Percentiles rank a stretch among this genome's conserved stretches.
These are phyloP conservation scores for Corythornis vintsioides DNA, from an alignment of 2,113 vertebrate genomes.

Conservation along the genomic window DNA sequence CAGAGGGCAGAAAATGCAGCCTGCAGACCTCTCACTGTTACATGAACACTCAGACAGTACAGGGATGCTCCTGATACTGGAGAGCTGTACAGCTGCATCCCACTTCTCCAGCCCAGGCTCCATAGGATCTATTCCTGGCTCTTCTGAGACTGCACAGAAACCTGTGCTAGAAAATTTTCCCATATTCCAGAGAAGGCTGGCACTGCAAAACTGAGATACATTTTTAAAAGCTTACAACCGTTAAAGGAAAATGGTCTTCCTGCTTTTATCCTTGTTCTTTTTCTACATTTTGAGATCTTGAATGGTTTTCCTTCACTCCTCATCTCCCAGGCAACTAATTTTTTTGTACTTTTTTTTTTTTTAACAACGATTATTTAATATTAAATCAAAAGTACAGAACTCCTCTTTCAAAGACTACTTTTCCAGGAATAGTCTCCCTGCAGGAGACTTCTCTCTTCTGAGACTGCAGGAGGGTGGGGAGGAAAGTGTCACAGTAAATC, in stretches of 20 bases:
- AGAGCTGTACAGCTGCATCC: not conserved
- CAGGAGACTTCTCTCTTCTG: too few relatives aligned
- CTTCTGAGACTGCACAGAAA: not conserved
- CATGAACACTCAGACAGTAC: not conserved
- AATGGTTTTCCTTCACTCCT: not conserved
- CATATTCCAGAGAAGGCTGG: not conserved
- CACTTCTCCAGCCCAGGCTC: not conserved
- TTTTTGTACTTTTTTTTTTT: not conserved
- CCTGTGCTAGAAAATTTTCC: not conserved
- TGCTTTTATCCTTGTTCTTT: not conserved
- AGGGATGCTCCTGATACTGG: too few relatives aligned
- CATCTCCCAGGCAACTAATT: not conserved
- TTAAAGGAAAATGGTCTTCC: not conserved
- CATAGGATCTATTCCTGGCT: not conserved
- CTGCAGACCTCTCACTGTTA: not conserved
- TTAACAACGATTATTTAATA: not conserved
- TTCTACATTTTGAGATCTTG: not conserved
- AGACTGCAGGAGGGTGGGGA: accelerated
- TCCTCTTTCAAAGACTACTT: not conserved
- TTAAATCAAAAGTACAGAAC: not conserved
- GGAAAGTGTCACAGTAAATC: not conserved
- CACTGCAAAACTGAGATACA: not conserved
- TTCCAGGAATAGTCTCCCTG: not conserved
- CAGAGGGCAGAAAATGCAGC: not conserved
- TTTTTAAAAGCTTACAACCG: not conserved